These are phyloP conservation scores for Rafetus swinhoei DNA, from an alignment of 2,113 vertebrate species.

Conservation along the genomic window DNA sequence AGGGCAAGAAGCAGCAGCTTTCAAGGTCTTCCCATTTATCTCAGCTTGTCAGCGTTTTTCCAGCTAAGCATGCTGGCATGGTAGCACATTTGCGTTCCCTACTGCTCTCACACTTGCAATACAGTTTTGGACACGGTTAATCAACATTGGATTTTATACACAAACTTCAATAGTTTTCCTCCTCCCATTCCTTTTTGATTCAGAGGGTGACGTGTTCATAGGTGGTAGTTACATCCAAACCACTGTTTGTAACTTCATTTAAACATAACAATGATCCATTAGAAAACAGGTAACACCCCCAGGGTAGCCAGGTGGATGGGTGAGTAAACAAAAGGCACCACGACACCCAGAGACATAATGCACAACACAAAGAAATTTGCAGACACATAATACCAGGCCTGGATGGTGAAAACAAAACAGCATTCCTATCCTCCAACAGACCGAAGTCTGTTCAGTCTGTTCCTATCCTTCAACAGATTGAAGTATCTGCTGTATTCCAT, in stretches of 20 bases:
- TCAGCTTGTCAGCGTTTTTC: background rate
- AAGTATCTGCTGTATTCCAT: background rate
- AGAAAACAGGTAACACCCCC: background rate
- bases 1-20: background rate
- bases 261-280: background rate
- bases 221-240: background rate
- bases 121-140: background rate
- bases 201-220: background rate
- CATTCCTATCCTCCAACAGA: background rate
- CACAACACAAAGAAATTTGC: background rate
- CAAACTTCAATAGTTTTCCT: background rate
- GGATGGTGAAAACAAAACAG: background rate
- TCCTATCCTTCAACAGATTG: background rate
- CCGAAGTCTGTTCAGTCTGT: background rate
- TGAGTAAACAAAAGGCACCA: background rate
- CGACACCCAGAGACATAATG: background rate
- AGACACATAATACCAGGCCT: background rate
- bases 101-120: background rate
- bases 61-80: background rate
- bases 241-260: background rate
- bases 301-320: background rate
- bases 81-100: background rate
- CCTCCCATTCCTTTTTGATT: background rate
- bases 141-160: background rate
- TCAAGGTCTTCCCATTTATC: background rate